These are phyloP conservation scores for Gephyroberyx darwinii DNA, from an alignment of 2,797 vertebrate species.

Conservation along the genomic window DNA sequence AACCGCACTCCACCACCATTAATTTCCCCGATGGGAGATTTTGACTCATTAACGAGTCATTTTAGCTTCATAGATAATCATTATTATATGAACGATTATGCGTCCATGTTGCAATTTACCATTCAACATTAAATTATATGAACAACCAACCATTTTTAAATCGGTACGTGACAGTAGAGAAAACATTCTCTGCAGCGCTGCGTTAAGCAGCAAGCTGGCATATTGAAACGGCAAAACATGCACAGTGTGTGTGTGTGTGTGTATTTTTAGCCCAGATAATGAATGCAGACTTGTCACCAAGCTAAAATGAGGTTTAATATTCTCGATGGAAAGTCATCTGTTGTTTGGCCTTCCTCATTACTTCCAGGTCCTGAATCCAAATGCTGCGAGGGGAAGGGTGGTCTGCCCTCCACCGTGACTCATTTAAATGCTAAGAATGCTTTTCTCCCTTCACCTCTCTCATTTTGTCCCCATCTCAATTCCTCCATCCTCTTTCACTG, in stretches of 20 bases:
- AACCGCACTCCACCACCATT: constrained; percentile 30
- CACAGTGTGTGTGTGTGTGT: background rate
- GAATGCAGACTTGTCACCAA: constrained; percentile 63
- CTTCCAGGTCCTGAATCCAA: constrained; percentile 71
- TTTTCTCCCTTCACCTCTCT: constrained; percentile 49
- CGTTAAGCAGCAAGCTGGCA: background rate
- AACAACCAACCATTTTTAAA: constrained; percentile 28
- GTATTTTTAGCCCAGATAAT: constrained; percentile 64
- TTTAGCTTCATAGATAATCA: constrained; percentile 18
- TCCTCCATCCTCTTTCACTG: constrained; percentile 42
- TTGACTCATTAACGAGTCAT: constrained; percentile 47
- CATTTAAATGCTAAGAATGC: constrained; percentile 72
- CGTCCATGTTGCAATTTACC: constrained; percentile 30
- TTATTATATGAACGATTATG: constrained; percentile 36
- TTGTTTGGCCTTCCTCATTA: constrained; percentile 70
- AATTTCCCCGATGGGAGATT: constrained; percentile 47
- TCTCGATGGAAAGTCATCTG: constrained; percentile 68
- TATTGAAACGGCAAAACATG: constrained; percentile 27
- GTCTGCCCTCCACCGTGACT: constrained; percentile 66
- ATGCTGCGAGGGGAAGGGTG: constrained; percentile 52
- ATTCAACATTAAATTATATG: constrained; percentile 51
- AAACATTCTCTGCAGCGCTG: background rate
- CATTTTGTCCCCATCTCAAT: constrained; percentile 55
- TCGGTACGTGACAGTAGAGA: constrained; percentile 6
- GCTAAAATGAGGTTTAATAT: constrained; percentile 73